These are phyloP conservation scores for Diachasma alloeum DNA, from an alignment of 1,140 invertebrate species.

Conservation along the genomic window DNA sequence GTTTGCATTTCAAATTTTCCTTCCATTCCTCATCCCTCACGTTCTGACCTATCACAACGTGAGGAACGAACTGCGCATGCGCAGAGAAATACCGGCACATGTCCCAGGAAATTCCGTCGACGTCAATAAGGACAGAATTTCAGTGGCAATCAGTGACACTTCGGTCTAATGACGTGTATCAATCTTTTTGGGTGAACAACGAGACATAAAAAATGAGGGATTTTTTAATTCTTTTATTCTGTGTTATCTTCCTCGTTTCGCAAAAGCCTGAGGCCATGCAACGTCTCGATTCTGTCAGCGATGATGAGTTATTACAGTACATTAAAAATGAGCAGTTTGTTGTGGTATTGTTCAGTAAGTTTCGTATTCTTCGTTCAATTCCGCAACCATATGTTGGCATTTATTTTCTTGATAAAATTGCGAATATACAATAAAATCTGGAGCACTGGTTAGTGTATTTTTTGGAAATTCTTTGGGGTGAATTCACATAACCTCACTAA, in stretches of 20 bases:
- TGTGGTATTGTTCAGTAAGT: slow-evolving; percentile 78
- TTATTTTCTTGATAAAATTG: too few relatives aligned
- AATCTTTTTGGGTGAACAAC: not conserved
- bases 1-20: not conserved
- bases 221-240: not conserved
- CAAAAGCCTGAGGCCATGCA: slow-evolving; percentile 2
- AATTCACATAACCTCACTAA: not conserved
- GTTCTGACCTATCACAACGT: not conserved
- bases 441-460: not conserved
- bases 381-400: not conserved
- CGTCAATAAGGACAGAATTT: not conserved
- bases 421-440: too few relatives aligned
- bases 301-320: slow-evolving; percentile 76
- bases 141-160: not conserved
- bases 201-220: not conserved
- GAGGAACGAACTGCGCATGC: not conserved
- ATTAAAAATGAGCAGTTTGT: slow-evolving; percentile 78
- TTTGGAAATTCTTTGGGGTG: not conserved
- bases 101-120: not conserved
- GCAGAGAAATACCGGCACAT: not conserved
- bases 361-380: slow-evolving; percentile 10
- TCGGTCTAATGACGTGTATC: not conserved
- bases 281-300: slow-evolving; percentile 69
- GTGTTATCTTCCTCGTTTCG: not conserved
- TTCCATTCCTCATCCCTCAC: not conserved